A percentile compares a stretch with the other conserved stretches of the same genome.
These are phyloP conservation scores for Calliphora vicina DNA, from an alignment of 1,140 invertebrate genomes.

Conservation along the genomic window DNA sequence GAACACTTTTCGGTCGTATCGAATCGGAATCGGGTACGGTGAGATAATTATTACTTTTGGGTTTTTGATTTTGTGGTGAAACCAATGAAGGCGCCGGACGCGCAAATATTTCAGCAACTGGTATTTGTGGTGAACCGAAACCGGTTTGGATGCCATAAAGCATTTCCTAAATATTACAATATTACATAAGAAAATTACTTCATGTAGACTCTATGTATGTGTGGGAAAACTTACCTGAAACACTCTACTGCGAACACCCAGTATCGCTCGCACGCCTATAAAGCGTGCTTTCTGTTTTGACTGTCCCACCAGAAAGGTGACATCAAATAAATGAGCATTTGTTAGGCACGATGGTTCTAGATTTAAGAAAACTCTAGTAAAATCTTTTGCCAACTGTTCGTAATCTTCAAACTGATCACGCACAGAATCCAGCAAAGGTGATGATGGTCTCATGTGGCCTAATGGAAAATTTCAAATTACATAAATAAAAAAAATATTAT, in stretches of 20 bases:
- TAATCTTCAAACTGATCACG: constrained; percentile 93
- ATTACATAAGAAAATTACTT: not conserved
- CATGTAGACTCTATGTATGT: no score
- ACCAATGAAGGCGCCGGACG: constrained; percentile 84
- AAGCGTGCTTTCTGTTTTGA: constrained; percentile 86
- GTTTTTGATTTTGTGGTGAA: constrained; percentile 77
- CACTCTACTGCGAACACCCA: constrained; percentile 76
- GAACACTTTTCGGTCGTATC: constrained; percentile 86
- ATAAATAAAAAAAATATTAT: not conserved
- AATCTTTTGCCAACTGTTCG: constrained; percentile 92
- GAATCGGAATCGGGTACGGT: constrained; percentile 78
- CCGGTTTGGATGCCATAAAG: constrained; percentile 92
- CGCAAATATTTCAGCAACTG: constrained; percentile 85
- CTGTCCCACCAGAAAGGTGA: constrained; percentile 89
- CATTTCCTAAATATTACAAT: constrained; percentile 89
- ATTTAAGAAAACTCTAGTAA: constrained; percentile 88
- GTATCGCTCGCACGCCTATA: constrained; percentile 88
- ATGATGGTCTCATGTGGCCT: constrained; percentile 91
- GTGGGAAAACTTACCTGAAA: constrained; percentile 60
- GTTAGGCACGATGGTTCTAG: constrained; percentile 73
- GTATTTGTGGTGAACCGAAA: constrained; percentile 91
- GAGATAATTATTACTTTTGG: constrained; percentile 90
- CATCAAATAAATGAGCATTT: constrained; percentile 86
- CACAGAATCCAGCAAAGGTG: constrained; percentile 89
- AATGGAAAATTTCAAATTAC: not conserved